Evolutionary conservation across 2,888 invertebrate genomes (phyloP), one percentile per base, ranked within the genome.

Genomic region (Athalia circularis): DNA sequence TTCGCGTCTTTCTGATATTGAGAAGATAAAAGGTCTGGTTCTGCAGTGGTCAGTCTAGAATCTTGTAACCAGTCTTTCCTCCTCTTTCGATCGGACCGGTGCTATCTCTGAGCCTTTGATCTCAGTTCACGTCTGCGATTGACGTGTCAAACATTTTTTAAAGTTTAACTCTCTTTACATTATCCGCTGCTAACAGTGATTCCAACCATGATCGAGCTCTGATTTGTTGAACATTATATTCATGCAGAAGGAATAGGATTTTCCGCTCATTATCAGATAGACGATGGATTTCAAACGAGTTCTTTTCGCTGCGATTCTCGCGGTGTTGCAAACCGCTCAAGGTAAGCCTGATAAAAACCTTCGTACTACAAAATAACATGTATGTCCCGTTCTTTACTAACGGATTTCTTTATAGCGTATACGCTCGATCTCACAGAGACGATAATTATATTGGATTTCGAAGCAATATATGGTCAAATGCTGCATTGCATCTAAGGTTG

Each of bases 31-130:
- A 57, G n/a, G 6, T 47, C 13, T n/a, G 43, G 48, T 47, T 59
- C 47, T 47, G 61, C 8, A 59, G 59, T 47, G 72, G 59, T 59
- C 72, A 72, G 59, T 59, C 72, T 61, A 59, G 47, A 8, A 48
- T 61, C 50, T 52, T 50, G 50, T 62, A 52, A 75, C 50, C 61
- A 62, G 75, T 75, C 75, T 62, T 75, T 64, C 52, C 62, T 50
- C 62, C 11, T 62, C 62, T 13, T 50, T 9, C 9, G 50, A 59
- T 47, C 72, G 45, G 72, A 59, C 47, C n/a, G 47, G 72, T 72
- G n/a, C 57, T 57, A 59, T 72, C 68, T 54, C 29, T 29, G 54
- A n/a, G 11, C 52, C 29, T 52, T 52, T 54, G 54, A 68, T 68
- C 43, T 68, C 29, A 29, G 29, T 29, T 29, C 29, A 29, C 29